These are phyloP conservation scores for Selenia dentaria DNA, from an alignment of 2,888 invertebrate genomes.

Conservation along the genomic window DNA sequence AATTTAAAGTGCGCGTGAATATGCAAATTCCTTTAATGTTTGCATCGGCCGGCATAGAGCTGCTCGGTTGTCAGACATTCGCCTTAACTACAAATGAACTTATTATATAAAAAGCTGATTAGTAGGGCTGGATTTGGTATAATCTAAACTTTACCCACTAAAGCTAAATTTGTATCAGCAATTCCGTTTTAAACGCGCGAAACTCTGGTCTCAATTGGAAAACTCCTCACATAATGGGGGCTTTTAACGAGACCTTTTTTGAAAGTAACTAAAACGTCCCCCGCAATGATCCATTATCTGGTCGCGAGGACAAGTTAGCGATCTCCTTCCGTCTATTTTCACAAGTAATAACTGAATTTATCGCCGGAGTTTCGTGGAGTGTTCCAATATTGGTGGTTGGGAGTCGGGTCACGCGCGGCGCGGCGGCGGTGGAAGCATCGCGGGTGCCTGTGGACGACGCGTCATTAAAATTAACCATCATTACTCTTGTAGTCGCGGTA, in stretches of 20 bases:
- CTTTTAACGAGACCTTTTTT: constrained; percentile 78
- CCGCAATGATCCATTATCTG: constrained; percentile 83
- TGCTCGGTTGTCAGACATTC: no score
- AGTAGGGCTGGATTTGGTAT: constrained; percentile 44
- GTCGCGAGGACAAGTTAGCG: constrained; percentile 83
- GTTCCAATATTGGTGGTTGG: constrained; percentile 73
- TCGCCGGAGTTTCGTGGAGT: constrained; percentile 78
- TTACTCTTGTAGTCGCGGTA: constrained; percentile 79
- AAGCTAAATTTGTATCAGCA: constrained; percentile 57
- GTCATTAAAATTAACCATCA: constrained; percentile 84
- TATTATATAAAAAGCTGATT: constrained; percentile 31
- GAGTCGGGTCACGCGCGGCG: constrained; percentile 70
- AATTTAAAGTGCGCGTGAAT: no score
- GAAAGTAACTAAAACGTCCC: constrained; percentile 77
- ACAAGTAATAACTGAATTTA: constrained; percentile 85
- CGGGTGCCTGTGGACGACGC: constrained; percentile 68
- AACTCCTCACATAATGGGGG: constrained; percentile 78
- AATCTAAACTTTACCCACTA: constrained; percentile 59
- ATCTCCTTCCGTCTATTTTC: constrained; percentile 84
- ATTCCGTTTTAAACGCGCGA: constrained; percentile 61
- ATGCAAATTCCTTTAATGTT: no score
- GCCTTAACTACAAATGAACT: constrained; percentile 1
- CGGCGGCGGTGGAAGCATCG: constrained; percentile 46
- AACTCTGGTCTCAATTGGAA: constrained; percentile 67
- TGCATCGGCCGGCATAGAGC: no score